Base-by-base conservation (phyloP, 2,888 invertebrate species). In the Diachrysia chrysitis region DNA sequence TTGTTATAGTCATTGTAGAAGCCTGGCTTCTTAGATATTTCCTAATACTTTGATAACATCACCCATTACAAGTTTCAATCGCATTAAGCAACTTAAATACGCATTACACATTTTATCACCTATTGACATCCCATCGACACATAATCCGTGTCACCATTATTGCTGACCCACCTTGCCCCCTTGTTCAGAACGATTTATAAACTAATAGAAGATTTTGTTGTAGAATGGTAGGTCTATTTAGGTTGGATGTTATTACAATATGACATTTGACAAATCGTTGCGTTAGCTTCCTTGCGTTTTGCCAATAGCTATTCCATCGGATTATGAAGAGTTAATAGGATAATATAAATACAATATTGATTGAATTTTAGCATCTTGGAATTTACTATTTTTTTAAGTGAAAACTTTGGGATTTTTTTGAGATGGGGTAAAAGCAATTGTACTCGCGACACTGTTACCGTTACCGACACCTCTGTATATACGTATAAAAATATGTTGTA, bases 241-340 rank as follows among this genome's bases (percentile, higher is more conserved):
- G 53, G 25, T 53, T 76, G 70, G 78, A 65, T 16, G 37, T 16
- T 56, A 25, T 61, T n/a, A n/a, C 25, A 35, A 67, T 79, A 68
- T 85, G 79, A 71, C 83, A 77, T 83, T 85, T 86, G 85, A 83
- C 83, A 83, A 85, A 83, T 83, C 68, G 77, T 83, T 83, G 77
- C 84, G 75, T 61, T 74, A 72, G 60, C 66, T 78, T 66, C 79
- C 80, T 79, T 80, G 82, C 80, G 82, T 77, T 72, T 58, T 32
- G 58, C 61, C 35, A 48, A 78, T 82, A 84, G 80, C 77, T 68
- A 29, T 63, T 70, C 25, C 62, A 77, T 73, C 76, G 63, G 60
- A 75, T 78, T 78, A 76, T 65, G n/a, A n/a, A n/a, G n/a, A n/a
- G n/a, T n/a, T n/a, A n/a, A 76, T 71, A 75, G 71, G 69, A 58